phyloP scores from a whole-genome alignment of 2,113 vertebrate genomes.

The Lagopus leucura region DNA sequence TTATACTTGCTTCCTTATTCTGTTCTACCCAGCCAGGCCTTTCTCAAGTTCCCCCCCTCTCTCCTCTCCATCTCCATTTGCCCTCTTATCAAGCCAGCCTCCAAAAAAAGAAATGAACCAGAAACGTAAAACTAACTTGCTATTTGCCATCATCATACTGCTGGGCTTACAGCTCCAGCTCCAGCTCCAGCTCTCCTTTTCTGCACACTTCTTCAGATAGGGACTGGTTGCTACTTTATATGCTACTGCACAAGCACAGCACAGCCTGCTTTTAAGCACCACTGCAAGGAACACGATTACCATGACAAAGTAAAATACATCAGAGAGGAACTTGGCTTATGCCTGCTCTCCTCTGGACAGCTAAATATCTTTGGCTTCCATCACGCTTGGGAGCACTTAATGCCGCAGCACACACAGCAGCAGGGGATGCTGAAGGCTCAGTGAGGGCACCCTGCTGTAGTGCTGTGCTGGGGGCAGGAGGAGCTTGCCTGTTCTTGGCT shows the following conservation, averaged over 20 bases:
- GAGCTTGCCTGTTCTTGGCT: background rate
- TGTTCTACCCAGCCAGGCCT: background rate
- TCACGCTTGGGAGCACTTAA: background rate
- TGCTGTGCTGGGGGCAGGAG: background rate
- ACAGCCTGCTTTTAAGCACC: fast-evolving
- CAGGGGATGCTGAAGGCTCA: background rate
- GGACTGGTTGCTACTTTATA: background rate
- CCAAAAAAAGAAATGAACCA: background rate
- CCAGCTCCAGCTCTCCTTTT: background rate
- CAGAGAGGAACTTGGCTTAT: background rate
- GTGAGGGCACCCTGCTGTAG: fast-evolving
- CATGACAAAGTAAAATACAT: background rate
- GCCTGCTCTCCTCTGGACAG: background rate
- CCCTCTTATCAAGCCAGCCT: background rate
- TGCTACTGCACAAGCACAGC: background rate
- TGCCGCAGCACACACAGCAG: background rate
- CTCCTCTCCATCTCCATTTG: background rate
- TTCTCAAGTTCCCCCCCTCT: background rate
- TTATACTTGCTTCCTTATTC: background rate
- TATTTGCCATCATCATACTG: background rate
- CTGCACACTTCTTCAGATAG: background rate
- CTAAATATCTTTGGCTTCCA: background rate
- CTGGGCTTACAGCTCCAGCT: background rate
- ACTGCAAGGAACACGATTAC: fast-evolving
- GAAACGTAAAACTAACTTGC: background rate